Evolutionary conservation across 2,797 vertebrate genomes (phyloP).

Genomic region (Microctenopoma stevenorrisi): DNA sequence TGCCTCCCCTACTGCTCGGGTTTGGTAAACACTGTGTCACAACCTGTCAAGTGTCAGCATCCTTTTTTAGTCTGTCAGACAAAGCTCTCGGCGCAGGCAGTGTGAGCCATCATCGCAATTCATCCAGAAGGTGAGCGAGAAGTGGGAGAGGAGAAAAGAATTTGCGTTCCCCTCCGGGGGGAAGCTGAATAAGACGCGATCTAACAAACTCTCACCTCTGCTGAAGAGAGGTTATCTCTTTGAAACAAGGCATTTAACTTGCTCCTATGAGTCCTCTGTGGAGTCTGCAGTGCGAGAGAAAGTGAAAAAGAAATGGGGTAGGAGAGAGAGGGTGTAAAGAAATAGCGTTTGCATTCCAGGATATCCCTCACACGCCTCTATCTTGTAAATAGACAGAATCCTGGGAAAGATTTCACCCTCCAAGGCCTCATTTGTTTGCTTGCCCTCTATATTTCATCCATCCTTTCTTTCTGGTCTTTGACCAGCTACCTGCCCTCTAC

Average conservation of each 20-base stretch:
- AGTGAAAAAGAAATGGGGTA: conserved; percentile 33
- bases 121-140: conserved; percentile 44
- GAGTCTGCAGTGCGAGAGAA: conserved; percentile 28
- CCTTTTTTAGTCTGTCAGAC: conserved; percentile 50
- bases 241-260: conserved; percentile 66
- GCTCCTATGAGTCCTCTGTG: conserved; percentile 38
- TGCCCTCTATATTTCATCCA: conserved; percentile 28
- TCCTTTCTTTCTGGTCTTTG: conserved; percentile 18
- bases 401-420: conserved; percentile 53
- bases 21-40: conserved; percentile 67
- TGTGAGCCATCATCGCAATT: conserved; percentile 51
- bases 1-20: conserved; percentile 39
- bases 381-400: conserved; percentile 53
- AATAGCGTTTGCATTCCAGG: conserved; percentile 56
- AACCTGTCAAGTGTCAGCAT: conserved; percentile 63
- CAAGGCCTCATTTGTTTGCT: conserved; percentile 42
- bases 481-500: conserved; percentile 26
- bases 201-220: conserved; percentile 47
- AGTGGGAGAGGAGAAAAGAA: conserved; percentile 2
- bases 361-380: conserved; percentile 47
- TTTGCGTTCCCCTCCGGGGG: conserved; percentile 28
- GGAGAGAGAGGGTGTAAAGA: conserved; percentile 11
- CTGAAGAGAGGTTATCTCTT: conserved; percentile 60
- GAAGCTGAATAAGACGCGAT: conserved; percentile 54
- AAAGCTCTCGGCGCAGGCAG: conserved; percentile 41